phyloP scores from a whole-genome alignment of 2,113 vertebrate species.

The Coregonus clupeaformis region DNA sequence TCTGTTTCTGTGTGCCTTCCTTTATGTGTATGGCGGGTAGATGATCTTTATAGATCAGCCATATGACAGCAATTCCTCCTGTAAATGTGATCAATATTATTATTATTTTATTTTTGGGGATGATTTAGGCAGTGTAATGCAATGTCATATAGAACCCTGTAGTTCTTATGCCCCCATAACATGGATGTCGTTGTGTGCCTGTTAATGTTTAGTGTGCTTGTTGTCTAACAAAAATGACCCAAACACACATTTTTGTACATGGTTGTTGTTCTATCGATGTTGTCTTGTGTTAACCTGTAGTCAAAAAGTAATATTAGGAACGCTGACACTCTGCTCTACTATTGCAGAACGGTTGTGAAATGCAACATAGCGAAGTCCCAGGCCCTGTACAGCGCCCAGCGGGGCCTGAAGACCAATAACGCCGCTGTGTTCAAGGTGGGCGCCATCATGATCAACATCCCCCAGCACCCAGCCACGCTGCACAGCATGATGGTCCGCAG shows the following conservation, averaged over 20 bases:
- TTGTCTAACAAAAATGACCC: not conserved
- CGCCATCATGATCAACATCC: conserved; percentile 96
- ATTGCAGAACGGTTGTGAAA: conserved; percentile 94
- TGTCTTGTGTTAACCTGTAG: not conserved
- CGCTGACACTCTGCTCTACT: not conserved
- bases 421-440: conserved; percentile 95
- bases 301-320: not conserved
- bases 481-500: conserved; percentile 99
- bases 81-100: no score
- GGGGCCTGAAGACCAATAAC: conserved; percentile 93
- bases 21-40: not conserved
- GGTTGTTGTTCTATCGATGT: not conserved
- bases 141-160: not conserved
- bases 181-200: not conserved
- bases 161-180: not conserved
- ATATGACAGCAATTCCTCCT: no score
- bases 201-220: not conserved
- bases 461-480: conserved; percentile 94
- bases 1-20: not conserved
- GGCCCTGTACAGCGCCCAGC: conserved; percentile 94
- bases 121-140: no score
- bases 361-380: conserved; percentile 98
- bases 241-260: not conserved
- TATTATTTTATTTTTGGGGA: no score
- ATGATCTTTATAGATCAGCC: no score